Evolutionary conservation across 1,140 invertebrate species (phyloP).

Genomic region (Ostrea edulis): DNA sequence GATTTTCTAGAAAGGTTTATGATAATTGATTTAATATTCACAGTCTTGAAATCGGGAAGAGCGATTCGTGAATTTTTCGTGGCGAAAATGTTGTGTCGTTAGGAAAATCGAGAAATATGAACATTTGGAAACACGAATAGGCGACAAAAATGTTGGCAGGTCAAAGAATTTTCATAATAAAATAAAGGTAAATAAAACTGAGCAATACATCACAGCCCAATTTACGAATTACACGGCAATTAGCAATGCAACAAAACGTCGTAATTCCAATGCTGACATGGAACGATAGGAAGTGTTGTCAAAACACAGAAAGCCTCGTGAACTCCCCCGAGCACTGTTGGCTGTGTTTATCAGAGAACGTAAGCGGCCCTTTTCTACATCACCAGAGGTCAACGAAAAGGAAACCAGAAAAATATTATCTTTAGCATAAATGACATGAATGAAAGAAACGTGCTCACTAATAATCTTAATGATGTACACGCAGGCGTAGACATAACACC

Average conservation of each 20-base stretch:
- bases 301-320: background rate
- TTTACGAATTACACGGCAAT: background rate
- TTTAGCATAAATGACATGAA: conserved; percentile 28
- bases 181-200: conserved; percentile 15
- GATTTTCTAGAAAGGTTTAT: conserved; percentile 32
- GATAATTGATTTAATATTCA: conserved; percentile 18
- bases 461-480: conserved; percentile 16
- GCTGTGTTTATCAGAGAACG: background rate
- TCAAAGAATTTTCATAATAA: background rate
- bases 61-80: background rate
- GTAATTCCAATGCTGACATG: background rate
- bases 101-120: conserved; percentile 16
- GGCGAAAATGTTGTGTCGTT: conserved; percentile 1
- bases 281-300: background rate
- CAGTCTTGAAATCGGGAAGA: background rate
- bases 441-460: conserved; percentile 36
- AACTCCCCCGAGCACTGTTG: background rate
- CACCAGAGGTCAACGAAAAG: conserved; percentile 21
- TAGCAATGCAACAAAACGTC: background rate
- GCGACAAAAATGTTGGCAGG: conserved; percentile 27
- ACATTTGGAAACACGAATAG: conserved; percentile 29
- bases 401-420: conserved; percentile 33
- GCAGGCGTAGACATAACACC: conserved; percentile 20
- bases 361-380: background rate
- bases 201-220: background rate